Conservation (phyloP, 2,888 invertebrate species). For the Adelognathus sp. region DNA sequence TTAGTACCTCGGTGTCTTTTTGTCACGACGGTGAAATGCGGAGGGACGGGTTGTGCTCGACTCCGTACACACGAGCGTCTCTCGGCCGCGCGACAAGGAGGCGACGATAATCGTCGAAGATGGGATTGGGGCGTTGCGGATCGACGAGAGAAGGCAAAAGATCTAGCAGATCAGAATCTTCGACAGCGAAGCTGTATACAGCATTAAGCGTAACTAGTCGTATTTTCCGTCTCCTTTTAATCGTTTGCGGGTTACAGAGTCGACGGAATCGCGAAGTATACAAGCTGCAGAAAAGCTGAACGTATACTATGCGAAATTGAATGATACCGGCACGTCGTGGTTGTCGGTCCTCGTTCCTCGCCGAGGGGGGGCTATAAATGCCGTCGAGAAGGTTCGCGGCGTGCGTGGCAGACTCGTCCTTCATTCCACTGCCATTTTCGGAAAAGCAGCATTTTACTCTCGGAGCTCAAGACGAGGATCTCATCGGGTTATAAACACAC, state of each 20-base stretch:
- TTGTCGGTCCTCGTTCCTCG: constrained; percentile 36
- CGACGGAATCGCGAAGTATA: neutral
- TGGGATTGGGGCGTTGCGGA: neutral
- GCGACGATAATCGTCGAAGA: neutral
- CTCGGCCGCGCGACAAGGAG: constrained; percentile 2
- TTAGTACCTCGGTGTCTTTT: constrained; percentile 50
- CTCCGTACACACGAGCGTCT: constrained; percentile 9
- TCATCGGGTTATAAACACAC: neutral
- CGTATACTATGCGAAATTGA: constrained; percentile 70
- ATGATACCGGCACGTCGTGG: constrained; percentile 57
- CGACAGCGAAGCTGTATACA: neutral
- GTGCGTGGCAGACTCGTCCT: constrained; percentile 69
- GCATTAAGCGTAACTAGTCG: neutral
- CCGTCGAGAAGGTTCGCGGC: constrained; percentile 28
- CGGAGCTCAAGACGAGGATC: constrained; percentile 36
- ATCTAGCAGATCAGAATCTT: constrained; percentile 6
- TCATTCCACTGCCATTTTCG: constrained; percentile 76
- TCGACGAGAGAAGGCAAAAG: constrained; percentile 1
- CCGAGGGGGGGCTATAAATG: constrained; percentile 53
- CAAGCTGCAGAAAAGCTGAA: constrained; percentile 5
- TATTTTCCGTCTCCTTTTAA: constrained; percentile 6
- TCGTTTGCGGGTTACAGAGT: neutral
- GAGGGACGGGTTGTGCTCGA: constrained; percentile 40
- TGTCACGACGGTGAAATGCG: constrained; percentile 53
- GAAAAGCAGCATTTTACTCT: constrained; percentile 67